Percentiles rank a stretch among this genome's conserved stretches.
Conservation (phyloP, 2,113 vertebrate genomes). For the Erythrocercus mccallii region DNA sequence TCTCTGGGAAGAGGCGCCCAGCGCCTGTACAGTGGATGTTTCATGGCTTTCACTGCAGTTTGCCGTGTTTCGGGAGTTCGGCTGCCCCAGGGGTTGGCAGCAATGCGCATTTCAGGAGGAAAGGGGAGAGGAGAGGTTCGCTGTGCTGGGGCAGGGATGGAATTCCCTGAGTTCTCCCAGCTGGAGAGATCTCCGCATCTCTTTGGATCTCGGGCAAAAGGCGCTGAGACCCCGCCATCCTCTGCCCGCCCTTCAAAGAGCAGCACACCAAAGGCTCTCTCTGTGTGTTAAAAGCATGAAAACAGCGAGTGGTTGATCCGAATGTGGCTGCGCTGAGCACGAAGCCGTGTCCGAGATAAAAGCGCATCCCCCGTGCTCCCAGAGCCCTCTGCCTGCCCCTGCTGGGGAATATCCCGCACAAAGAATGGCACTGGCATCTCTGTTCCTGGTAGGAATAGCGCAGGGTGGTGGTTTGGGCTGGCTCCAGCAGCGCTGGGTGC, state of each 20-base stretch:
- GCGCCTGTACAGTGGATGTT: accelerated
- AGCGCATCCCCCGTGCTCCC: background rate
- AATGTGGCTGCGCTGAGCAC: too few species aligned
- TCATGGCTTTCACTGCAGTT: background rate
- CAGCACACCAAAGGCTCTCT: accelerated
- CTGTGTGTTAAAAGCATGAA: background rate
- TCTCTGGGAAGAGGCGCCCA: background rate
- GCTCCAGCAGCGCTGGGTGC: background rate
- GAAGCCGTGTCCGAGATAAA: background rate
- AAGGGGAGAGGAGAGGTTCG: background rate
- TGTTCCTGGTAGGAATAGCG: accelerated
- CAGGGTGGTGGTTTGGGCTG: accelerated
- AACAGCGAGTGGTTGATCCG: background rate
- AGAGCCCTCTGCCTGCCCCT: background rate
- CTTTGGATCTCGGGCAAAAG: background rate
- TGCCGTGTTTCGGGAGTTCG: accelerated
- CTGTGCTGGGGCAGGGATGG: background rate
- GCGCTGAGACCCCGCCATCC: background rate
- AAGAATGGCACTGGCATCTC: background rate
- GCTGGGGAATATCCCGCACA: accelerated
- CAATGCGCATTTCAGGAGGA: background rate
- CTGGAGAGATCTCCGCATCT: too few species aligned
- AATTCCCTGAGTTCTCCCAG: background rate
- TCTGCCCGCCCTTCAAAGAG: background rate
- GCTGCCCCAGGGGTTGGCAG: accelerated